Evolutionary conservation across 2,113 vertebrate species (phyloP), one percentile per base, ranked within the genome.

Genomic region (Smithornis capensis): DNA sequence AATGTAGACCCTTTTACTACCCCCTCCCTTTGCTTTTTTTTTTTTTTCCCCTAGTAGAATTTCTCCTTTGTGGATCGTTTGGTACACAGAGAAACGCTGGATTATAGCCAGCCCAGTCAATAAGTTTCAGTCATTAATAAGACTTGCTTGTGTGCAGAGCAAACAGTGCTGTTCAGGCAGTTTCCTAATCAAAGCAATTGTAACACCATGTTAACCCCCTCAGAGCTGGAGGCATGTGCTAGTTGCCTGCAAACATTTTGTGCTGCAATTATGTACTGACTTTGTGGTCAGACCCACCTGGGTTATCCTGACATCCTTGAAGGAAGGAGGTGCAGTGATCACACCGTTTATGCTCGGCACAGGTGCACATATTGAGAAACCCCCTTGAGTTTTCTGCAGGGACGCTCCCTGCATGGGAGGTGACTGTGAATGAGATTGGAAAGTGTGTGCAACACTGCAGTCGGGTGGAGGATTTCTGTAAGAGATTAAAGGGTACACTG

Each of bases 141-240:
- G 81, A 70, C 73, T 75, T 86, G 79, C 56, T 81, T 94, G 76
- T 95, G 64, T 89, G 62, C 65, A 83, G 38, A 88, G 79, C 90
- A 93, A 94, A 94, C 80, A 81, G 56, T 53, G n/a, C 85, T 89
- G 76, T 93, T 94, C 88, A 85, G 83, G 93, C 65, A 75, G 37
- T 92, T 94, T 93, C 86, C 88, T 79, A 40, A 94, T 90, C 56
- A 89, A 95, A 96, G 93, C 83, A 87, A n/a, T 75, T 75, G 64
- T 84, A 74, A 64, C 49, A 25, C n/a, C 44, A 6, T 0, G 8
- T 93, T 97, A 96, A 96, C 90, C 63, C 85, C 64, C 28, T 50
- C 56, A 1, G 60, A 88, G 68, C 85, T 37, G 37, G 63, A 93
- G 60, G 42, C 24, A 8, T 3, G 33, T 63, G 23, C 40, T 19